phyloP scores from a whole-genome alignment of 2,113 vertebrate genomes.

The Dasyurus viverrinus region DNA sequence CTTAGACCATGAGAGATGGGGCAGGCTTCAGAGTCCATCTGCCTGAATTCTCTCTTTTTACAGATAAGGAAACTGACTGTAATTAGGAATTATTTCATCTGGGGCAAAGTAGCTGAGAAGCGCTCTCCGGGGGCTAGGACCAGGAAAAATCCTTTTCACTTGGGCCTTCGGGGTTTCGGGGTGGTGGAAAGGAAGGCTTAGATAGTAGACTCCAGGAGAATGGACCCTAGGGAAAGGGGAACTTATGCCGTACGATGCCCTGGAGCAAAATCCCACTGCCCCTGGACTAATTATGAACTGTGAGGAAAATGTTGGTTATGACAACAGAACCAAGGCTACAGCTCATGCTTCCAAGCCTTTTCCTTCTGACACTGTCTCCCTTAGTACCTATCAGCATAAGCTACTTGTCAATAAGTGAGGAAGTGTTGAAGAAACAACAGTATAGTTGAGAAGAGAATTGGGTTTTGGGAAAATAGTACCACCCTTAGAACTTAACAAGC shows the following conservation, averaged over 20 bases:
- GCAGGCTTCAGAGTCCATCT: not conserved
- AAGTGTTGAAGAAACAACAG: not conserved
- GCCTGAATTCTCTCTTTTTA: not conserved
- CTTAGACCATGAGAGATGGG: not conserved
- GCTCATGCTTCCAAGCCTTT: not conserved
- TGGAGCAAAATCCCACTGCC: not conserved
- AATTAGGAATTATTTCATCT: not conserved
- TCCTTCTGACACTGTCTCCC: not conserved
- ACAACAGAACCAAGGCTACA: not conserved
- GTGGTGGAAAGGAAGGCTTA: fast-evolving
- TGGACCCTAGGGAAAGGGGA: not conserved
- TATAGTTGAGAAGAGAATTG: not conserved
- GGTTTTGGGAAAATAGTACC: not conserved
- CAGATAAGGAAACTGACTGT: not conserved
- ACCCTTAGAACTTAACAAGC: not conserved
- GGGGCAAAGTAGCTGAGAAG: not conserved
- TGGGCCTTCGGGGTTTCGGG: not conserved
- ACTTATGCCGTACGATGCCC: not conserved
- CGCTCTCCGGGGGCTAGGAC: not conserved
- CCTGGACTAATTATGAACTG: not conserved
- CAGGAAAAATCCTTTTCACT: constrained; percentile 14
- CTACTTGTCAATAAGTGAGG: not conserved
- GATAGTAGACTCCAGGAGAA: not conserved
- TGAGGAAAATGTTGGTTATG: not conserved
- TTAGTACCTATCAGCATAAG: not conserved